Evolutionary conservation across 2,797 vertebrate genomes (phyloP), one percentile per base, ranked within the genome.

Genomic region (Gymnopithys bicolor): DNA sequence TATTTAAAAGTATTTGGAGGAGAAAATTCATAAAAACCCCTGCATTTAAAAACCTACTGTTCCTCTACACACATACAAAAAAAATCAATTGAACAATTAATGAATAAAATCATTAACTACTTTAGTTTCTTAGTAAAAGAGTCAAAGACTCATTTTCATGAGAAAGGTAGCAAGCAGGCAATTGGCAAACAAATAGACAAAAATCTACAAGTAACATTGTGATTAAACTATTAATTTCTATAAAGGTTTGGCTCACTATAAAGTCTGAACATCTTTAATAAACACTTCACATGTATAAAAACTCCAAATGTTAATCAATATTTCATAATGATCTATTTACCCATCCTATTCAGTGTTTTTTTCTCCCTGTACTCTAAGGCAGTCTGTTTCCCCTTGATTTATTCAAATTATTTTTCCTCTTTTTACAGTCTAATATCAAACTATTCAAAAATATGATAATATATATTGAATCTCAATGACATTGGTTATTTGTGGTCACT

Each of bases 261-360:
- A 69, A 73, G 4, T 33, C 30, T 80, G 49, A 94, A 62, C 16
- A 87, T 51, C 58, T 66, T 91, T 87, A 73, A 94, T 77, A 90
- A 92, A 76, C 9, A 35, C 32, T 84, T 51, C 39, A 76, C 45
- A 78, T 63, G 19, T 59, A 73, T 15, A 69, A 69, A 60, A 84
- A 18, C 53, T 76, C 32, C 32, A 82, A 58, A 73, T 55, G 22
- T 83, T 73, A 64, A 41, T 32, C 43, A 70, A 60, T 52, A 75
- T 56, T 62, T 89, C 33, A 78, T 63, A 84, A 88, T 39, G 25
- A 84, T 75, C 58, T 89, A 80, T 90, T 95, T 90, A 60, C 32
- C 63, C 55, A n/a, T 51, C 17, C 23, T 58, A 32, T 66, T 74
- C 33, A 46, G 39, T 49, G 23, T 1, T 0, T 37, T 81, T 64